These are phyloP conservation scores for Tapera naevia DNA, from an alignment of 2,797 vertebrate genomes.

Conservation along the genomic window DNA sequence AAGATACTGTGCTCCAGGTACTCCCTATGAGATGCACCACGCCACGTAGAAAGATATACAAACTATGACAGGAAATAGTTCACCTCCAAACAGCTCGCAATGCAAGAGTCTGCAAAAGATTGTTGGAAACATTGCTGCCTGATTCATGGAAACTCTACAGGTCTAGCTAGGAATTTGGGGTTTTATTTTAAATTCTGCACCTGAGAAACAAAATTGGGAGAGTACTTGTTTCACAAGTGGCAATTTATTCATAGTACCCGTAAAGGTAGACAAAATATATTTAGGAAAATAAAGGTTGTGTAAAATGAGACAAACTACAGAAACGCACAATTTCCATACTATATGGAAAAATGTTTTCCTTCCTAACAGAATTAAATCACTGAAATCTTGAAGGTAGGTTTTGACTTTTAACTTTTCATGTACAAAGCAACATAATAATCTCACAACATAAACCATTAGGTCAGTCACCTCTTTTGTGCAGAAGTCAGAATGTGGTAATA, in stretches of 20 bases:
- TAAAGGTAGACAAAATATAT: background rate
- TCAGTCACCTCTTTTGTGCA: background rate
- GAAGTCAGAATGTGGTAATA: background rate
- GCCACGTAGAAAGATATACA: fast-evolving
- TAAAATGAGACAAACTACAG: background rate
- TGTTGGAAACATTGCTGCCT: background rate
- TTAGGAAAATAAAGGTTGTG: background rate
- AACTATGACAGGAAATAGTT: background rate
- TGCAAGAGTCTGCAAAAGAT: background rate
- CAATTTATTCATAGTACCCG: background rate
- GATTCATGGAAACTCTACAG: background rate
- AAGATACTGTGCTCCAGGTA: background rate
- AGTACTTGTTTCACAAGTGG: background rate
- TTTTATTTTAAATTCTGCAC: background rate
- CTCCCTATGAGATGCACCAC: background rate
- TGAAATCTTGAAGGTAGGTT: background rate
- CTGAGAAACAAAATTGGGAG: background rate
- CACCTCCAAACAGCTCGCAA: background rate
- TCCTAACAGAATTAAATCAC: background rate
- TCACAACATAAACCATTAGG: background rate
- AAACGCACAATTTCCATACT: background rate
- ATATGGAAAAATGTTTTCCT: background rate
- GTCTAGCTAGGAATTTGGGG: background rate
- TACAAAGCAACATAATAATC: background rate
- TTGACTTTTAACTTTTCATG: background rate